These are phyloP conservation scores for Xiphorhynchus elegans DNA, from an alignment of 2,113 vertebrate species.

Conservation along the genomic window DNA sequence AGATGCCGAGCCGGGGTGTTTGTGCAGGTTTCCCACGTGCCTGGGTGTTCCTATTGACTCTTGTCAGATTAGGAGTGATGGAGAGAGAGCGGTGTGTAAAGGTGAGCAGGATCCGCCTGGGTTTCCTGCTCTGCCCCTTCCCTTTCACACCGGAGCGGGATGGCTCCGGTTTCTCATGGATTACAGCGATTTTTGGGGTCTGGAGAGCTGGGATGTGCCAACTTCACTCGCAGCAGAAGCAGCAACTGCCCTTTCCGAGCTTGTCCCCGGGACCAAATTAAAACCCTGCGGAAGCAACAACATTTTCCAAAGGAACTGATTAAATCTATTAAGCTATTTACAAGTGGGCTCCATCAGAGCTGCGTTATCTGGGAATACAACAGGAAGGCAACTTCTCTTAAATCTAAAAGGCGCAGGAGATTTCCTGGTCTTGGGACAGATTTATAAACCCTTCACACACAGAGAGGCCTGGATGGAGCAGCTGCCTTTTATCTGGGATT, in stretches of 20 bases:
- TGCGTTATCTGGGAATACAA: constrained; percentile 56
- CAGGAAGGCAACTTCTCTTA: constrained; percentile 66
- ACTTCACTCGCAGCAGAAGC: neutral
- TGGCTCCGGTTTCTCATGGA: neutral
- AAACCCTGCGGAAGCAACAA: constrained; percentile 66
- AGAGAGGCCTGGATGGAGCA: neutral
- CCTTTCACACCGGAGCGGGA: neutral
- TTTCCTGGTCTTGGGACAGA: constrained; percentile 49
- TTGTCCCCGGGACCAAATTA: neutral
- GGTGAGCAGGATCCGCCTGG: neutral
- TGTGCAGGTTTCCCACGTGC: neutral
- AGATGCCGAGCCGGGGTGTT: neutral
- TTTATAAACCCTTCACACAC: constrained; percentile 37
- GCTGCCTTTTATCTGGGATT: constrained; percentile 3
- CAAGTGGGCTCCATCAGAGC: constrained; percentile 50
- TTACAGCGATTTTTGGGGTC: neutral
- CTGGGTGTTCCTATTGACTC: constrained; percentile 59
- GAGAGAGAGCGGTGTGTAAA: neutral
- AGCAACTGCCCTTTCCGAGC: neutral
- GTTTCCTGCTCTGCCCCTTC: neutral
- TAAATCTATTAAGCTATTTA: constrained; percentile 60
- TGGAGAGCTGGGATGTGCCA: neutral
- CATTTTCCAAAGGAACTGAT: constrained; percentile 72
- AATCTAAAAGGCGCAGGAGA: constrained; percentile 58
- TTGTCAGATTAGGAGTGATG: constrained; percentile 9